Conservation (phyloP, 2,888 invertebrate species). For the Synergus japonicus region DNA sequence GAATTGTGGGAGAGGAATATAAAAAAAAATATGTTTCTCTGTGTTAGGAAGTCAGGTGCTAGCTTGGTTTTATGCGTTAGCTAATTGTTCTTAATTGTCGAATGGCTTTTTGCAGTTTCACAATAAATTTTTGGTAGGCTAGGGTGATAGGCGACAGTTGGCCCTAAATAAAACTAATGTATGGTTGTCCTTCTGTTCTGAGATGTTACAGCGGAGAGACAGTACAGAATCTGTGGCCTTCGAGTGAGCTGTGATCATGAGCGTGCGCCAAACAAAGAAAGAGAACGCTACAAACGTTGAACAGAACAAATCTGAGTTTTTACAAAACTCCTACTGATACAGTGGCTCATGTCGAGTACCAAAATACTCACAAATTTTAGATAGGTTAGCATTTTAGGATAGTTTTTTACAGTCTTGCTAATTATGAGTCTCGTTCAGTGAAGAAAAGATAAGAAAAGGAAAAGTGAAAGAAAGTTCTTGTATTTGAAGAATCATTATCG, state of each 20-base stretch:
- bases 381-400: constrained; percentile 77
- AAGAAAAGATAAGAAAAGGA: constrained; percentile 11
- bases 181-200: constrained; percentile 79
- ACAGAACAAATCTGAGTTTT: constrained; percentile 75
- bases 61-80: constrained; percentile 44
- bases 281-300: constrained; percentile 76
- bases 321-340: constrained; percentile 71
- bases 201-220: constrained; percentile 79
- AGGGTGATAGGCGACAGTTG: constrained; percentile 69
- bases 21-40: constrained; percentile 48
- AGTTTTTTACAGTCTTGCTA: constrained; percentile 67
- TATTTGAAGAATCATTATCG: not conserved
- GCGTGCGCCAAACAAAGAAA: constrained; percentile 77
- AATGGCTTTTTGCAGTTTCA: constrained; percentile 44
- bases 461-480: not conserved
- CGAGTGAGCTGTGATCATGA: constrained; percentile 77
- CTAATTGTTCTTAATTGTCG: constrained; percentile 44
- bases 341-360: constrained; percentile 73
- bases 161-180: constrained; percentile 77
- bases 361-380: constrained; percentile 70
- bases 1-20: constrained; percentile 51
- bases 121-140: constrained; percentile 55
- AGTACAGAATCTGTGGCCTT: constrained; percentile 78
- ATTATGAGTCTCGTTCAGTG: constrained; percentile 65
- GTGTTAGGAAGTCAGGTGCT: constrained; percentile 47